phyloP scores from a whole-genome alignment of 2,113 vertebrate genomes.

The Cyphomyrus plagiostoma region DNA sequence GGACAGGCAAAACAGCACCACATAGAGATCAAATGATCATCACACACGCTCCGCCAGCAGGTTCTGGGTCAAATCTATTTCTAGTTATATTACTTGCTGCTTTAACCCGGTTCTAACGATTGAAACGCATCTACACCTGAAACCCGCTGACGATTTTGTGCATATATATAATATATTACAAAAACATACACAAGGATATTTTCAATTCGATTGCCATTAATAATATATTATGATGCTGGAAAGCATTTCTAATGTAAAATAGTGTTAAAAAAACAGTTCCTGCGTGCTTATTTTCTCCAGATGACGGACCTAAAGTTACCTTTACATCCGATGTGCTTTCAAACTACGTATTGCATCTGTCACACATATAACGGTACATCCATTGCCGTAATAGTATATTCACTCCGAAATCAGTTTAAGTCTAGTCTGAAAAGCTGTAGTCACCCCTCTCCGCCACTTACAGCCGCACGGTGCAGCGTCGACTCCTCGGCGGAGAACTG shows the following conservation, averaged over 20 bases:
- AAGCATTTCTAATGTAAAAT: not conserved
- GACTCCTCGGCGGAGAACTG: slow-evolving; percentile 32
- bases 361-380: not conserved
- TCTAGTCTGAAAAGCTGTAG: not conserved
- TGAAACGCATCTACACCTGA: not conserved
- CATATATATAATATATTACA: not conserved
- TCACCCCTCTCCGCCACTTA: not conserved
- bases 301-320: not conserved
- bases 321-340: not conserved
- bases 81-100: not conserved
- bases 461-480: not conserved
- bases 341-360: not conserved
- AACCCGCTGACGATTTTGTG: not conserved
- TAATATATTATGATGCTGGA: not conserved
- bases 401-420: not conserved
- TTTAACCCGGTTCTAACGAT: not conserved
- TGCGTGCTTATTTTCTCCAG: not conserved
- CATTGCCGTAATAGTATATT: not conserved
- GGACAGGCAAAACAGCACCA: not conserved
- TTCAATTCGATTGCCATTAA: not conserved
- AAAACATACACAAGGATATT: not conserved
- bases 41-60: no score
- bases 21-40: not conserved
- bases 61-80: not conserved
- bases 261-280: not conserved